These are phyloP conservation scores for Resseliella maxima DNA, from an alignment of 2,888 invertebrate genomes.

Conservation along the genomic window DNA sequence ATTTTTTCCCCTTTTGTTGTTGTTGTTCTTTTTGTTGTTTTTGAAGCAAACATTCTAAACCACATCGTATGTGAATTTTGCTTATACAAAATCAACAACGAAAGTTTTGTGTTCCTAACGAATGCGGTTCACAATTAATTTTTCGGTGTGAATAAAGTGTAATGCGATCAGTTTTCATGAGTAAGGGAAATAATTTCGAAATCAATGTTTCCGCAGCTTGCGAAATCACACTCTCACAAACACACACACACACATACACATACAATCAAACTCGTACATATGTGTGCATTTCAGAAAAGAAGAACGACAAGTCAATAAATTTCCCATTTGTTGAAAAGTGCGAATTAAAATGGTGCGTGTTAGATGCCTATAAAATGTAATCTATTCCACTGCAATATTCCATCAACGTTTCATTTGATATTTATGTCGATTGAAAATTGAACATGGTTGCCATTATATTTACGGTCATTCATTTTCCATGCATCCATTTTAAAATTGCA, in stretches of 20 bases:
- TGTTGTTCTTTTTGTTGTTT: too few relatives aligned
- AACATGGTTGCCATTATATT: slow-evolving; percentile 3
- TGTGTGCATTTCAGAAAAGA: neutral
- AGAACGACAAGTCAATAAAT: neutral
- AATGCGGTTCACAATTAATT: neutral
- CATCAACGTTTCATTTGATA: slow-evolving; percentile 27
- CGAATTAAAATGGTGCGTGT: slow-evolving; percentile 52
- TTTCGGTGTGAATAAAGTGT: neutral
- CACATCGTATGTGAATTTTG: neutral
- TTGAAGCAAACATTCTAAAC: too few relatives aligned
- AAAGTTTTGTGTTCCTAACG: neutral
- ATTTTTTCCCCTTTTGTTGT: neutral
- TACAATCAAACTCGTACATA: too few relatives aligned
- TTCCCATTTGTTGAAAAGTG: neutral
- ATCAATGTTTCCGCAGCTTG: slow-evolving; percentile 25
- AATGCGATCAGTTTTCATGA: slow-evolving; percentile 41
- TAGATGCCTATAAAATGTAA: slow-evolving; percentile 43
- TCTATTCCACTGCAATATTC: slow-evolving; percentile 44
- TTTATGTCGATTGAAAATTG: slow-evolving; percentile 21
- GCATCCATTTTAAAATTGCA: slow-evolving; percentile 49
- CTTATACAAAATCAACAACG: slow-evolving; percentile 1
- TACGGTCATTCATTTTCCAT: neutral
- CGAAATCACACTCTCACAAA: neutral
- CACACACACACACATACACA: neutral
- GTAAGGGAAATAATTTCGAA: neutral